A percentile compares a stretch with the other conserved stretches of the same genome.
These are phyloP conservation scores for Choloepus hoffmanni DNA, from an alignment of 2,113 vertebrate genomes.

Conservation along the genomic window DNA sequence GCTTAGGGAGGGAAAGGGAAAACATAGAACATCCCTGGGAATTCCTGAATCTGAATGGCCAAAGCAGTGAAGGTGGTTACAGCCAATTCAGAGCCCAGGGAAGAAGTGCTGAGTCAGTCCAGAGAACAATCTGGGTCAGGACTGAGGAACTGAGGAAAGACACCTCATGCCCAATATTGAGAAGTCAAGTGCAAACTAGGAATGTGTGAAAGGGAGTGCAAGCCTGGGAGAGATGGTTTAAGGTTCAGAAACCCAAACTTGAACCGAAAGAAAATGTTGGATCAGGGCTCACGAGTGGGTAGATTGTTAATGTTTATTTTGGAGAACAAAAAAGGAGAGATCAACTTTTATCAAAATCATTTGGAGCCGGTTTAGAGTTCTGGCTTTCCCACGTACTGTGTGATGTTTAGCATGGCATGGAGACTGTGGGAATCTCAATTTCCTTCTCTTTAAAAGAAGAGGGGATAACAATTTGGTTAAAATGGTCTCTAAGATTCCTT, in stretches of 20 bases:
- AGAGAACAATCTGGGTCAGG: not conserved
- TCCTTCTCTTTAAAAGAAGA: not conserved
- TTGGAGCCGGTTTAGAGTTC: not conserved
- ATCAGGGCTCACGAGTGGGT: not conserved
- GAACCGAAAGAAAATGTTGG: not conserved
- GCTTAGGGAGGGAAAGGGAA: not conserved
- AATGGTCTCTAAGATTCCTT: slow-evolving; percentile 18
- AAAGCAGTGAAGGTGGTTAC: too few species aligned
- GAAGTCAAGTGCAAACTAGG: not conserved
- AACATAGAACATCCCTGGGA: not conserved
- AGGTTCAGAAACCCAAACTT: not conserved
- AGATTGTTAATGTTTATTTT: not conserved
- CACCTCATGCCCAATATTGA: not conserved
- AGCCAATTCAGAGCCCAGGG: not conserved
- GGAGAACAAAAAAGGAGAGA: not conserved
- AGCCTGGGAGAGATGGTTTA: not conserved
- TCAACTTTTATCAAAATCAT: not conserved
- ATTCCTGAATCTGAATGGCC: not conserved
- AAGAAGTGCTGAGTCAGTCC: not conserved
- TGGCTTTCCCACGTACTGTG: not conserved
- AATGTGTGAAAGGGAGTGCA: not conserved
- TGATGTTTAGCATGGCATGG: not conserved
- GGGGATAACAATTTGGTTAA: not conserved
- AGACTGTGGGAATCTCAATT: not conserved
- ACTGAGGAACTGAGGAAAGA: not conserved